Base-by-base conservation (phyloP, 2,888 invertebrate species). In the Cetonia aurata region DNA sequence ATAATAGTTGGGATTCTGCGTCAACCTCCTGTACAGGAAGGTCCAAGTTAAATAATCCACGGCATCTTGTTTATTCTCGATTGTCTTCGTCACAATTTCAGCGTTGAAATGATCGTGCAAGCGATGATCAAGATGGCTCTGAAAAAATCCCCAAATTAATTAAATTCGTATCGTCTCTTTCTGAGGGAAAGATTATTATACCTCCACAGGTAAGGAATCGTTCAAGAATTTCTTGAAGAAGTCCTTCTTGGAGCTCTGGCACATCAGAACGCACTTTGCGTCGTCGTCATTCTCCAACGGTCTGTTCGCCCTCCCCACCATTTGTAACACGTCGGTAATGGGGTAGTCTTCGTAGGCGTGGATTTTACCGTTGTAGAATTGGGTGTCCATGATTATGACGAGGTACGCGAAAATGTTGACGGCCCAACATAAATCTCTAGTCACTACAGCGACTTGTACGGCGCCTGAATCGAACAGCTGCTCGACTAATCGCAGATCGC, bases 31-130 rank as follows among this genome's bases (percentile, higher is more conserved):
- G 83, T 99, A 99, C 10, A 99, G 87, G 88, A 99, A 97, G 0
- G 99, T 99, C 99, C 99, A 99, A 0, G 99, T 99, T 17, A 99
- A 88, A 81, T 99, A 99, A 87, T 99, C 99, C 0, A 99, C 99
- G 0, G 99, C 99, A 82, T 99, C 99, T 83, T 99, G 99, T 82
- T 99, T 99, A 87, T 99, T 99, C 86, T 99, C 99, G 78, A 99
- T 97, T 0, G 99, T 99, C 85, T 99, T 99, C 0, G 99, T 99
- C 0, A 99, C 99, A 69, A 99, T 98, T 86, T 99, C 99, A 0
- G 99, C 99, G 86, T 99, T 99, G 84, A 99, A 97, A 85, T 99
- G 99, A 86, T 99, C 99, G 84, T 99, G 99, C 1, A 99, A 89
- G 73, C 96, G 91, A 81, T 99, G 99, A 87, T 99, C 99, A 77